Evolutionary conservation across 2,113 vertebrate genomes (phyloP).

Genomic region (Hemichromis elongatus): DNA sequence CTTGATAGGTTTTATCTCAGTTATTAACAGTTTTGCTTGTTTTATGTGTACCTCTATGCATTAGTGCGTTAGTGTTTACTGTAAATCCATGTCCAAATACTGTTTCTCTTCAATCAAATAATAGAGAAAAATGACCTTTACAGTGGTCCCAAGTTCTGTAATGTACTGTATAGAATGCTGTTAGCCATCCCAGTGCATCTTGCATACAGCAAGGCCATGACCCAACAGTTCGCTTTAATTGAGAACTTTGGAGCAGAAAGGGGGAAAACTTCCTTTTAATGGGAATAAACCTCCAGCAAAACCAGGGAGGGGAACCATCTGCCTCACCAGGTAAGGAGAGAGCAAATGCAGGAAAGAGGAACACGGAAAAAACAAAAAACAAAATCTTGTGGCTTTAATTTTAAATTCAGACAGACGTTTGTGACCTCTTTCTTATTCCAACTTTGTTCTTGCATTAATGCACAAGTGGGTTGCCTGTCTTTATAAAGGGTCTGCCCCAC

Average conservation of each 20-base stretch:
- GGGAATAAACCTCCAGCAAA: background rate
- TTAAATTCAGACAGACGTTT: slow-evolving; percentile 10
- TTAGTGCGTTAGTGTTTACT: background rate
- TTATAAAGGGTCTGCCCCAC: slow-evolving; percentile 16
- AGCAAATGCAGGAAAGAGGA: background rate
- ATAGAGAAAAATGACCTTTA: background rate
- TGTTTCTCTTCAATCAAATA: background rate
- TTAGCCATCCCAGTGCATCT: background rate
- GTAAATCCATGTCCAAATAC: background rate
- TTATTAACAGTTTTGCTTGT: background rate
- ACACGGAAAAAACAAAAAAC: background rate
- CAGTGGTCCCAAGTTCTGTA: background rate
- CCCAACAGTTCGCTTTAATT: background rate
- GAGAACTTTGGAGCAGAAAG: background rate
- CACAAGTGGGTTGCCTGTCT: slow-evolving; percentile 10
- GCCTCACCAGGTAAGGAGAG: background rate
- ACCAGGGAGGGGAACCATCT: background rate
- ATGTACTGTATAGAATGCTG: background rate
- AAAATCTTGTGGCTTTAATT: background rate
- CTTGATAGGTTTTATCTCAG: too few species aligned
- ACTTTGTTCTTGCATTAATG: slow-evolving; percentile 28
- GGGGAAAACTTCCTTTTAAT: background rate
- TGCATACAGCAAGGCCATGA: background rate
- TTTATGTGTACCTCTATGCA: background rate
- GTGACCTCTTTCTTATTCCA: slow-evolving; percentile 40